phyloP scores from a whole-genome alignment of 2,888 invertebrate species.

The Elegia similella region DNA sequence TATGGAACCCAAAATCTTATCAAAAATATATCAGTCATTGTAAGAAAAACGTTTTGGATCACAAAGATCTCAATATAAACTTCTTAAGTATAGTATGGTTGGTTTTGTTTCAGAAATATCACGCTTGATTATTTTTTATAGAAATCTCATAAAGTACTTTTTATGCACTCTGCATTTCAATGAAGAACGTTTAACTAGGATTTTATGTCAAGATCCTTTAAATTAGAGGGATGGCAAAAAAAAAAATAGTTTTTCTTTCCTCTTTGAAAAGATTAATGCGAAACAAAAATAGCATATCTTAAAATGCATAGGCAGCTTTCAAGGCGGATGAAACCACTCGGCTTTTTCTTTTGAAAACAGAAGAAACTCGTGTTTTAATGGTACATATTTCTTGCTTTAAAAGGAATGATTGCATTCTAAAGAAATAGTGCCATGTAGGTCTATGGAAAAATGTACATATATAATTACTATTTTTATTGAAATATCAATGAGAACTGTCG shows the following conservation, averaged over 20 bases:
- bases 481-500: conserved; percentile 51
- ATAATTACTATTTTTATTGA: conserved; percentile 53
- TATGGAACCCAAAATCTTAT: too few species aligned
- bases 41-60: too few species aligned
- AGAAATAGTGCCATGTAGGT: conserved; percentile 73
- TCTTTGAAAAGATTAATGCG: not conserved
- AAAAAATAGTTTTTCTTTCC: too few species aligned
- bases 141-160: not conserved
- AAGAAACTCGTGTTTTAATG: conserved; percentile 32
- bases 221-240: too few species aligned
- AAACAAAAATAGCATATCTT: not conserved
- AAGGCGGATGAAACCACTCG: not conserved
- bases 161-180: too few species aligned
- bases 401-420: conserved; percentile 55
- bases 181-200: too few species aligned
- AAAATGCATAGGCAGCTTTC: conserved; percentile 2
- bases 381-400: conserved; percentile 67
- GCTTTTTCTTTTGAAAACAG: not conserved
- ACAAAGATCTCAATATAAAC: too few species aligned
- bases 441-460: conserved; percentile 70
- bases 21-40: too few species aligned
- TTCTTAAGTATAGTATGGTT: too few species aligned
- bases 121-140: conserved; percentile 1
- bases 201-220: too few species aligned
- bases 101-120: not conserved